phyloP scores from a whole-genome alignment of 1,140 invertebrate genomes.

The Drosophila lowei region DNA sequence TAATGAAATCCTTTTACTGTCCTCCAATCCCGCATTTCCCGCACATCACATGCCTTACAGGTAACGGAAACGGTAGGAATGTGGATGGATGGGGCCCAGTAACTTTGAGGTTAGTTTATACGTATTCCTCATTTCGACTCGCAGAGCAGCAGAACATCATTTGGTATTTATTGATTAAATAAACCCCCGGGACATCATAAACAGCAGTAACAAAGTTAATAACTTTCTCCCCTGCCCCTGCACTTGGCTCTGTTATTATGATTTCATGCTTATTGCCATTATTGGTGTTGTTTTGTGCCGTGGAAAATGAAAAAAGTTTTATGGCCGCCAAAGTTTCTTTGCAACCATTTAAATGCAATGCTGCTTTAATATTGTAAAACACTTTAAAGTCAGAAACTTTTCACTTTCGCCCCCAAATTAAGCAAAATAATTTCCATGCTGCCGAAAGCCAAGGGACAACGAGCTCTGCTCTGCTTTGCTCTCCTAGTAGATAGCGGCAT shows the following conservation, averaged over 20 bases:
- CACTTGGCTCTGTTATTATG: constrained; percentile 41
- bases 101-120: no score
- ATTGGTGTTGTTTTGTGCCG: constrained; percentile 50
- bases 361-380: constrained; percentile 30
- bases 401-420: constrained; percentile 56
- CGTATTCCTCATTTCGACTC: no score
- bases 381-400: constrained; percentile 49
- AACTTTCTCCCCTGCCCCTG: constrained; percentile 47
- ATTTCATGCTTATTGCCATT: constrained; percentile 68
- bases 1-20: constrained; percentile 62
- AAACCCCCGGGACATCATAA: constrained; percentile 49
- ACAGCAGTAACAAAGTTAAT: constrained; percentile 50
- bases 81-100: no score
- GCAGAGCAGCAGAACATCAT: constrained; percentile 17
- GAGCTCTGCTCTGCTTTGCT: constrained; percentile 9
- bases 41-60: constrained; percentile 14
- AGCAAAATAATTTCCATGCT: constrained; percentile 65
- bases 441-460: constrained; percentile 29
- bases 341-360: constrained; percentile 38
- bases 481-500: constrained; percentile 58
- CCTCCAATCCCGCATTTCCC: constrained; percentile 18
- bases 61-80: constrained; percentile 14
- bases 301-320: constrained; percentile 71
- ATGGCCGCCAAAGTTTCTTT: constrained; percentile 46
- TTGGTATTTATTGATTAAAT: constrained; percentile 58